Evolutionary conservation across 1,140 invertebrate genomes (phyloP).

Genomic region (Apis dorsata): DNA sequence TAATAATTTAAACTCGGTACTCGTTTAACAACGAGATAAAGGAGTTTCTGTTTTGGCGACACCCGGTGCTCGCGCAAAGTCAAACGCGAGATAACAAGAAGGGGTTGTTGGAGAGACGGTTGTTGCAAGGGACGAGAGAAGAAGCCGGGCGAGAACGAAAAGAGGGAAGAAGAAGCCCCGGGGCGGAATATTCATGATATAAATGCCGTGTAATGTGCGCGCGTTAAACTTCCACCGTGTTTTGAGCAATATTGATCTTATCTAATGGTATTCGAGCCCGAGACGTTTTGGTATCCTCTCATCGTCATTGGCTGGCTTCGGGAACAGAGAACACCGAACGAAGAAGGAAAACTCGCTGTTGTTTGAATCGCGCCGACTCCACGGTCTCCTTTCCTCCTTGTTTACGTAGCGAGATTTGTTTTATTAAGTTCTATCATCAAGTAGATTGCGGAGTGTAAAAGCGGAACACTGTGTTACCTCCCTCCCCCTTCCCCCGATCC

Average conservation of each 20-base stretch:
- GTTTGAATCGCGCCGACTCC: conserved; percentile 74
- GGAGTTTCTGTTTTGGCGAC: conserved; percentile 49
- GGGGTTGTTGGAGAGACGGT: background rate
- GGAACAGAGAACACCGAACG: conserved; percentile 15
- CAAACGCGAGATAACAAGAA: conserved; percentile 45
- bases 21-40: conserved; percentile 37
- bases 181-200: conserved; percentile 67
- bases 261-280: conserved; percentile 75
- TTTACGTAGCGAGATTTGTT: conserved; percentile 78
- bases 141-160: conserved; percentile 20
- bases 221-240: conserved; percentile 72
- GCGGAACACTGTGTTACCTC: conserved; percentile 71
- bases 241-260: conserved; percentile 79
- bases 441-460: conserved; percentile 74
- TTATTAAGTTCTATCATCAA: conserved; percentile 79
- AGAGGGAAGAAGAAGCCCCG: conserved; percentile 43
- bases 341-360: conserved; percentile 73
- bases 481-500: conserved; percentile 50
- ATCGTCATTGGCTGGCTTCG: conserved; percentile 69
- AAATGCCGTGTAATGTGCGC: conserved; percentile 69
- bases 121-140: conserved; percentile 1
- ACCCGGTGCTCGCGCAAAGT: conserved; percentile 27
- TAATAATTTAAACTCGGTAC: background rate
- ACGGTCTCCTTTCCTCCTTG: conserved; percentile 65
- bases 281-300: conserved; percentile 57